Evolutionary conservation across 2,797 vertebrate genomes (phyloP), one percentile per base, ranked within the genome.

Genomic region (Chrysolophus pictus): DNA sequence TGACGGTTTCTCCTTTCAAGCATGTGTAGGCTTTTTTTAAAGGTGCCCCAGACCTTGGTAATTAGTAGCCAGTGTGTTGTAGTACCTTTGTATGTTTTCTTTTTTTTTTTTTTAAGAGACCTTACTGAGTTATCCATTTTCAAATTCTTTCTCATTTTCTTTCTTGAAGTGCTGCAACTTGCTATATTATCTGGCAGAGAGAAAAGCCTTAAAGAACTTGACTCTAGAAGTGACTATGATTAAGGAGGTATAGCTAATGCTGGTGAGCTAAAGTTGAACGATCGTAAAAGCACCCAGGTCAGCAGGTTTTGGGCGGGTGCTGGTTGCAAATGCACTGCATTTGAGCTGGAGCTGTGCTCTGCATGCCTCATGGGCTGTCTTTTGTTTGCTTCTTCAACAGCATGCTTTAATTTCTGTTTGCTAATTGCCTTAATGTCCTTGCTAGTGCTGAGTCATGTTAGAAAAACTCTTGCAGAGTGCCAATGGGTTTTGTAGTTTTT

Each of bases 211-310:
- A 73, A 65, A 93, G 88, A 91, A 76, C 63, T 91, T 94, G 93
- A 80, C 84, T 96, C 91, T 96, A 94, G 95, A 83, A 95, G 93
- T 79, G 76, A 16, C 81, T 73, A 53, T 84, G 93, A 94, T 97
- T 94, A 96, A 93, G 62, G 82, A 93, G 73, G 94, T 70, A 88
- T 96, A 96, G 88, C 84, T 59, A 94, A 89, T 90, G 85, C 91
- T 87, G 55, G 96, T 94, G 89, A 95, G 84, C 62, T 91, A 90
- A 87, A 94, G 58, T 77, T 80, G 84, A 91, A 82, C 74, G 53
- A 91, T 49, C 44, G 35, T 71, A 64, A 84, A 64, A 77, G 62
- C 79, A 81, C 47, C 0, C 90, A 95, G 90, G 93, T 84, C 86
- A 90, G 37, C 85, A 58, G 70, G 69, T 82, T 97, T 72, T 68